Percentiles rank a stretch among this genome's conserved stretches.
phyloP scores from a whole-genome alignment of 2,113 vertebrate genomes.

The Gopherus evgoodei region DNA sequence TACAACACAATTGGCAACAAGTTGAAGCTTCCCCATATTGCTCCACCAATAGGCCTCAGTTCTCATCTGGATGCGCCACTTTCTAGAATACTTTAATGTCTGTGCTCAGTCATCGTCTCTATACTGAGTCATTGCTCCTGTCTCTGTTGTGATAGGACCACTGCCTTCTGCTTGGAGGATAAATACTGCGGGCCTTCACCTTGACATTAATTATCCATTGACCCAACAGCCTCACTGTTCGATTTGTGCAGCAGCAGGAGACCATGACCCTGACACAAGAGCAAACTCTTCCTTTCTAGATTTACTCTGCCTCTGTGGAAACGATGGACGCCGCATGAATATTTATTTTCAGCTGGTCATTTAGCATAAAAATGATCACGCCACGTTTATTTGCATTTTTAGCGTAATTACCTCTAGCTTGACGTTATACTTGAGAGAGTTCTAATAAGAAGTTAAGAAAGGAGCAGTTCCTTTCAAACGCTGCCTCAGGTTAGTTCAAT shows the following conservation, averaged over 20 bases:
- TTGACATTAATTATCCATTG: neutral
- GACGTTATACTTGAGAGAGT: slow-evolving; percentile 65
- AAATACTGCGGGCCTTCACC: slow-evolving; percentile 46
- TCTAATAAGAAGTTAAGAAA: slow-evolving; percentile 73
- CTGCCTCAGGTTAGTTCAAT: slow-evolving; percentile 71
- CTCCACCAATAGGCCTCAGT: fast-evolving
- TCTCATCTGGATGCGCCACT: neutral
- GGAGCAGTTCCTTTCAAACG: slow-evolving; percentile 46
- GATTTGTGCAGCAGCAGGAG: slow-evolving; percentile 52
- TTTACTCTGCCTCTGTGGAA: slow-evolving; percentile 31
- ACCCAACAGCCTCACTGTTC: neutral
- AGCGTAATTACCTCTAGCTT: slow-evolving; percentile 68
- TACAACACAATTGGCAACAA: neutral
- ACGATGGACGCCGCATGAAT: neutral
- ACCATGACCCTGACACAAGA: slow-evolving; percentile 11
- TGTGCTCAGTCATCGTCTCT: slow-evolving; percentile 2
- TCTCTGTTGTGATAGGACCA: slow-evolving; percentile 20
- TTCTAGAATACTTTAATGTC: slow-evolving; percentile 1
- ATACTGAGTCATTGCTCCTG: neutral
- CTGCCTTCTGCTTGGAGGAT: slow-evolving; percentile 22
- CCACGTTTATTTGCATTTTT: slow-evolving; percentile 66
- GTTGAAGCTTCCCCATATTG: neutral
- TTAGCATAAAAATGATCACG: slow-evolving; percentile 55
- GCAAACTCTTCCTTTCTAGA: neutral
- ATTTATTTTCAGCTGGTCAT: slow-evolving; percentile 49